Evolutionary conservation across 2,888 invertebrate species (phyloP), one percentile per base, ranked within the genome.

Genomic region (Hypercompe scribonia): DNA sequence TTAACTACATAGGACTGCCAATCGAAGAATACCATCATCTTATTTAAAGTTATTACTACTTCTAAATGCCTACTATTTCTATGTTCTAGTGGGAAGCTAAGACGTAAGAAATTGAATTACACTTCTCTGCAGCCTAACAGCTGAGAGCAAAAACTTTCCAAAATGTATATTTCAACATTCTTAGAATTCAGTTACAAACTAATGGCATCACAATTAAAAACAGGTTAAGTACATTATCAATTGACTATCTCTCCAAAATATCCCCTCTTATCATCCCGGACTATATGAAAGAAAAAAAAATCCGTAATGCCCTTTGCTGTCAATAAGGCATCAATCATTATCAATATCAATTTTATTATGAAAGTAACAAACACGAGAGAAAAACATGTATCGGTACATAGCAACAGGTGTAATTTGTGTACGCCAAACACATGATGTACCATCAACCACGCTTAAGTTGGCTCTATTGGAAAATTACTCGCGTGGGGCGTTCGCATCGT

Each of bases 381-480:
- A 39, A 15, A 39, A 42, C 18, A 39, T 65, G 39, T 42, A 10
- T 39, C n/a, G 13, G 21, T 34, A 34, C 70, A 67, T 76, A 72
- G 78, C 68, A 84, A 83, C 83, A 76, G 77, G 69, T 78, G 81
- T 77, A 80, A 84, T 79, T 76, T 76, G 63, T 80, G 70, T 70
- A 70, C 73, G 66, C 61, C n/a, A 72, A 78, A 78, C 74, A 78
- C 73, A 78, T 72, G 74, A 84, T 75, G 73, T 71, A 80, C 65
- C 78, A 76, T 74, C 78, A 8, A 24, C 28, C 65, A 58, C 39
- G 31, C 78, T 75, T 82, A 74, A 76, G 76, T 83, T 65, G 68
- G 76, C 76, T 84, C 81, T 85, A 87, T 88, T 84, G 90, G 88
- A 88, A 88, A 89, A 89, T 89, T 84, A 89, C 87, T 78, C 70